Evolutionary conservation across 2,888 invertebrate genomes (phyloP).

Genomic region (Icerya purchasi): DNA sequence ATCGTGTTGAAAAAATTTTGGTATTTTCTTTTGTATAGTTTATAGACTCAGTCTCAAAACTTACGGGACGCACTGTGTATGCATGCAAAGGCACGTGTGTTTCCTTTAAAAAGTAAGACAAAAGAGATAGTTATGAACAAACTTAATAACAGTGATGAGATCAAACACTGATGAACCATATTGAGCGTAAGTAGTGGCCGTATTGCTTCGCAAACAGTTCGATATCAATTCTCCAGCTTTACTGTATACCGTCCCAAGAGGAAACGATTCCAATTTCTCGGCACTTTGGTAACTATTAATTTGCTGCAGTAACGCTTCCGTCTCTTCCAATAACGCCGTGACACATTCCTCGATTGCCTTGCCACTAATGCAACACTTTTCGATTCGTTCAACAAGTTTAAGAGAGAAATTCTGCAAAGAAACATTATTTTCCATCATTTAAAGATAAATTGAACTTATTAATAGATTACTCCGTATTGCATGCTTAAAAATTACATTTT

Average conservation of each 20-base stretch:
- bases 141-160: too few relatives aligned
- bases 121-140: too few relatives aligned
- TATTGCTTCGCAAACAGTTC: not conserved
- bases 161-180: not conserved
- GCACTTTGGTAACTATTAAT: not conserved
- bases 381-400: not conserved
- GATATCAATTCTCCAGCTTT: not conserved
- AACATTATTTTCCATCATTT: not conserved
- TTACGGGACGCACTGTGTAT: too few relatives aligned
- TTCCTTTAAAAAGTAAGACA: too few relatives aligned
- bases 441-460: too few relatives aligned
- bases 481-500: too few relatives aligned
- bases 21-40: too few relatives aligned
- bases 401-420: not conserved
- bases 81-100: too few relatives aligned
- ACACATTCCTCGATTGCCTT: not conserved
- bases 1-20: too few relatives aligned
- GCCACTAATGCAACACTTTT: not conserved
- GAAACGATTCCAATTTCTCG: not conserved
- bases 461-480: too few relatives aligned
- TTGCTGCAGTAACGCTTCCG: not conserved
- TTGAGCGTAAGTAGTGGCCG: not conserved
- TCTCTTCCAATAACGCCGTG: not conserved
- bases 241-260: not conserved
- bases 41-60: too few relatives aligned